These are phyloP conservation scores for Hydrotaea cyrtoneurina DNA, from an alignment of 2,888 invertebrate genomes.

Conservation along the genomic window DNA sequence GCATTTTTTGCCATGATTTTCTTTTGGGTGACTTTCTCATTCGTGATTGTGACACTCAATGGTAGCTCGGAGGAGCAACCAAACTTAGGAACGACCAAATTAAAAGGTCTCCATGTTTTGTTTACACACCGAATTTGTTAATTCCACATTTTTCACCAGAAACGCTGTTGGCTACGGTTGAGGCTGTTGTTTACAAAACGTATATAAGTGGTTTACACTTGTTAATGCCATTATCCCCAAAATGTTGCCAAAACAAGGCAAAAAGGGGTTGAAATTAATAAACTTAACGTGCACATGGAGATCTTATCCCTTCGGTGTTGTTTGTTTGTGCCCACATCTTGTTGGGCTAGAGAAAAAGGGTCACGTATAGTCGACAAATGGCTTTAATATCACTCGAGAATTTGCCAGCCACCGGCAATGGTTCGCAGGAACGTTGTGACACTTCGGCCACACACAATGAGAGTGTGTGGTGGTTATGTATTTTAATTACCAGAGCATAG, in stretches of 20 bases:
- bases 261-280: constrained; percentile 24
- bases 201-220: constrained; percentile 4
- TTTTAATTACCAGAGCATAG: not conserved
- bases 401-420: too few species aligned
- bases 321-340: constrained; percentile 3
- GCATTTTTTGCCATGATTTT: too few species aligned
- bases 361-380: constrained; percentile 59
- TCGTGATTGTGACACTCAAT: not conserved
- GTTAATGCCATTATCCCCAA: constrained; percentile 10
- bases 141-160: not conserved
- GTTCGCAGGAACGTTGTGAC: too few species aligned
- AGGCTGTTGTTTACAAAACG: constrained; percentile 13
- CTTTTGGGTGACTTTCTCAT: too few species aligned
- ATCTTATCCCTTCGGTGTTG: not conserved
- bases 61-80: not conserved
- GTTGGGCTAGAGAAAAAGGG: constrained; percentile 11
- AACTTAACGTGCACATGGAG: not conserved
- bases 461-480: not conserved
- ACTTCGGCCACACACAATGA: not conserved
- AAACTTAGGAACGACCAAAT: not conserved
- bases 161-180: not conserved
- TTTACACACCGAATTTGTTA: constrained; percentile 7
- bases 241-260: not conserved
- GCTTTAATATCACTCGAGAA: constrained; percentile 46
- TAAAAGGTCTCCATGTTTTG: not conserved